A percentile compares a stretch with the other conserved stretches of the same genome.
These are phyloP conservation scores for Hylaeus volcanicus DNA, from an alignment of 1,140 invertebrate species.

Conservation along the genomic window DNA sequence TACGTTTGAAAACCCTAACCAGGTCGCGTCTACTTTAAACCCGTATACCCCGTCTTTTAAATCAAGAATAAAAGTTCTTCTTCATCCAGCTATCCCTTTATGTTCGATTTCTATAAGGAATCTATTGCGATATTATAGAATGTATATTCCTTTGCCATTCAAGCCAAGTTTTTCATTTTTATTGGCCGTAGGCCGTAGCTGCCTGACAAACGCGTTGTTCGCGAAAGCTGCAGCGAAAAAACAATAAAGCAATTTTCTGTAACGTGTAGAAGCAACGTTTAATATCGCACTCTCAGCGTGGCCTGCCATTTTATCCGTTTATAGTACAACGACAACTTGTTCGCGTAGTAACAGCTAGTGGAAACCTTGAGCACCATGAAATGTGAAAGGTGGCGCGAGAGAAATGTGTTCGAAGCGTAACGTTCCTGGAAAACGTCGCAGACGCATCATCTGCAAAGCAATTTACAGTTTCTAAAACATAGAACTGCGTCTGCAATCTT, in stretches of 20 bases:
- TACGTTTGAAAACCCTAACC: too few relatives aligned
- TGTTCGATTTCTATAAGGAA: too few relatives aligned
- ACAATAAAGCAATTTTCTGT: background rate
- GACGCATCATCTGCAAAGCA: background rate
- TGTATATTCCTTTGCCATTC: background rate
- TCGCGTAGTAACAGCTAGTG: constrained; percentile 20
- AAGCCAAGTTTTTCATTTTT: background rate
- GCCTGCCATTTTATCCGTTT: constrained; percentile 24
- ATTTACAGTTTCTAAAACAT: background rate
- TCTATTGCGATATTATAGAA: too few relatives aligned
- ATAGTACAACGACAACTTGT: background rate
- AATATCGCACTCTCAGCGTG: constrained; percentile 22
- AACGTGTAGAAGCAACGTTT: constrained; percentile 10
- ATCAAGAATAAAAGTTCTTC: too few relatives aligned
- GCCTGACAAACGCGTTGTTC: too few relatives aligned
- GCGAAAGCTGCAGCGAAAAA: background rate
- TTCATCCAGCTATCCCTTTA: background rate
- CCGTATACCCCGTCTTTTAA: too few relatives aligned
- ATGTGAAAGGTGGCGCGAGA: constrained; percentile 26
- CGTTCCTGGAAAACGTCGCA: too few relatives aligned
- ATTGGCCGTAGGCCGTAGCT: background rate
- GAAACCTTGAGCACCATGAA: background rate
- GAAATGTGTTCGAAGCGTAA: background rate
- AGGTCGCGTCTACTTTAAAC: too few relatives aligned
- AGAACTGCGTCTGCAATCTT: too few relatives aligned